Conservation (phyloP, 2,113 vertebrate species). For the Callopanchax toddi region DNA sequence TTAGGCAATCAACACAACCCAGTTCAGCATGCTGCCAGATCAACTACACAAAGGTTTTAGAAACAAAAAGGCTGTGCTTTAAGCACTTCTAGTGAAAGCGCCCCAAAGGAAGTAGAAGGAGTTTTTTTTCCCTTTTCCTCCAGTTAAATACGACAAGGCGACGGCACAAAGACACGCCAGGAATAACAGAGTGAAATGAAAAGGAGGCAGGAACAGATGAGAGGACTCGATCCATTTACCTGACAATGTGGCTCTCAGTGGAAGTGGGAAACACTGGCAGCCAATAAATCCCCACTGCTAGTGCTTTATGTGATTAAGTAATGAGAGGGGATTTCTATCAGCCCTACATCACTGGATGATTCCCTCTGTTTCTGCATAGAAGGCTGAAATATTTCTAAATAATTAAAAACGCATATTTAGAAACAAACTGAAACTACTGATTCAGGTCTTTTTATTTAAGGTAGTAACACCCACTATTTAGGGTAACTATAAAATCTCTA, state of each 20-base stretch:
- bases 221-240: constrained; percentile 63
- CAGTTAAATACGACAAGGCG: constrained; percentile 51
- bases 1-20: constrained; percentile 29
- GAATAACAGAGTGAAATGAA: constrained; percentile 63
- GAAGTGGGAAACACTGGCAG: constrained; percentile 42
- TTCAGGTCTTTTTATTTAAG: too few relatives aligned
- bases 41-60: constrained; percentile 41
- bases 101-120: constrained; percentile 50
- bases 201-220: constrained; percentile 64
- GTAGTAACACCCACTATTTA: too few relatives aligned
- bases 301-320: constrained; percentile 61
- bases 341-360: neutral
- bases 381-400: too few relatives aligned
- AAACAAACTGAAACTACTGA: too few relatives aligned
- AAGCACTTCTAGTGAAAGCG: constrained; percentile 21
- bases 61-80: constrained; percentile 27
- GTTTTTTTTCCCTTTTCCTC: constrained; percentile 50
- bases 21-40: constrained; percentile 53
- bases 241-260: constrained; percentile 50
- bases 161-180: constrained; percentile 34
- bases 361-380: neutral
- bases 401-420: too few relatives aligned
- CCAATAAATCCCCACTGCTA: constrained; percentile 47
- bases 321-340: constrained; percentile 27
- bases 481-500: too few relatives aligned